phyloP scores from a whole-genome alignment of 2,797 vertebrate species.

The Hydrolagus colliei region DNA sequence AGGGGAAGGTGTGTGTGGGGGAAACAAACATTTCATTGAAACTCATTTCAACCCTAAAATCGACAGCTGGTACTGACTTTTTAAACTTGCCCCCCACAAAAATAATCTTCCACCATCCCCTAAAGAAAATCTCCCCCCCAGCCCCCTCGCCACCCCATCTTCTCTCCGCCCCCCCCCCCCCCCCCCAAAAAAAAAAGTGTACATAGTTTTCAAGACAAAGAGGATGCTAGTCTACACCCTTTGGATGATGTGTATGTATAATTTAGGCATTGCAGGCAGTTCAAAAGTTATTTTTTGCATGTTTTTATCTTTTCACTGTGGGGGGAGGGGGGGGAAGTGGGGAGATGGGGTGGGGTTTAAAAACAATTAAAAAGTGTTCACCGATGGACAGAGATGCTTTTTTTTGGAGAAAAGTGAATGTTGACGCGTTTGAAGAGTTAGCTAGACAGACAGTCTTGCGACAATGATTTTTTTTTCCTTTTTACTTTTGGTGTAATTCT shows the following conservation, averaged over 20 bases:
- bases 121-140: no score
- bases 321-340: slow-evolving; percentile 52
- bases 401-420: slow-evolving; percentile 3
- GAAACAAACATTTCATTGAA: background rate
- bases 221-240: slow-evolving; percentile 86
- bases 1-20: background rate
- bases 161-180: no score
- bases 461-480: slow-evolving; percentile 1
- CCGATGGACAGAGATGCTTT: background rate
- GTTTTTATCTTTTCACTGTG: slow-evolving; percentile 52
- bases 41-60: no score
- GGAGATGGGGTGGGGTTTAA: no score
- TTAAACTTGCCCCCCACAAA: slow-evolving; percentile 5
- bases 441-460: no score
- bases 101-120: no score
- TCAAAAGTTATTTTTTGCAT: slow-evolving; percentile 58
- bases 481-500: slow-evolving; percentile 42
- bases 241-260: slow-evolving; percentile 93
- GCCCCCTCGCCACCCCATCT: no score
- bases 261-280: slow-evolving; percentile 76
- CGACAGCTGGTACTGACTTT: slow-evolving; percentile 46
- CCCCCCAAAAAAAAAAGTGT: slow-evolving; percentile 78
- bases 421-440: background rate
- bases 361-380: background rate
- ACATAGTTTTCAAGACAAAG: slow-evolving; percentile 97